A percentile compares a stretch with the other conserved stretches of the same genome.
Conservation (phyloP, 2,888 invertebrate species). For the Meteorus cinctellus region DNA sequence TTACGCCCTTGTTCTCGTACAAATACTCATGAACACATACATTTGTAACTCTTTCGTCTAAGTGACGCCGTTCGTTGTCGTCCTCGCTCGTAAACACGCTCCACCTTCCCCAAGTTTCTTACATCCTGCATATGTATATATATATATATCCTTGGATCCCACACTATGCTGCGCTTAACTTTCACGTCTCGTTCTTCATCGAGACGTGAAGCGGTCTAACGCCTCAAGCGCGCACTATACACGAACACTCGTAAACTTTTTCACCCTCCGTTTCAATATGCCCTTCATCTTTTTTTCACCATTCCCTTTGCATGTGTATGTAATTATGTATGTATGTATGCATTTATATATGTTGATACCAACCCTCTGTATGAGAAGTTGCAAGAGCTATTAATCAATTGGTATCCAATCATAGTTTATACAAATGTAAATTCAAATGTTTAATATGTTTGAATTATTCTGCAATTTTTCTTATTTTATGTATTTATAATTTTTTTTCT, state of each 20-base stretch:
- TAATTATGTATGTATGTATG: not conserved
- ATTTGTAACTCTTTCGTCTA: constrained; percentile 33
- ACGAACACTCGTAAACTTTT: constrained; percentile 58
- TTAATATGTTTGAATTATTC: not conserved
- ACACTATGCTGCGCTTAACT: constrained; percentile 46
- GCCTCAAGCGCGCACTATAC: constrained; percentile 11
- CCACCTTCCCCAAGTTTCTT: not conserved
- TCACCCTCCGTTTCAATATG: constrained; percentile 49
- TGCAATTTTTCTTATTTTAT: not conserved
- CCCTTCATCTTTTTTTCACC: not conserved
- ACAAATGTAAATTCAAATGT: not conserved
- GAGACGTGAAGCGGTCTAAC: constrained; percentile 32
- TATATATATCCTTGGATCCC: not conserved
- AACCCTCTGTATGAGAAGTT: not conserved
- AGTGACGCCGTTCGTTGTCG: constrained; percentile 22
- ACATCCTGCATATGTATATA: not conserved
- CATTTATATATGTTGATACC: not conserved
- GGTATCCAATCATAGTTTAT: not conserved
- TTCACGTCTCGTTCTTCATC: constrained; percentile 55
- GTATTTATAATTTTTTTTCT: not conserved
- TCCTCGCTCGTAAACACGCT: constrained; percentile 30
- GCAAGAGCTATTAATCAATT: not conserved
- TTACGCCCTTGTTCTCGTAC: not conserved
- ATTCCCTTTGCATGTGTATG: too few relatives aligned
- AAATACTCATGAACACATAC: constrained; percentile 7